A percentile compares a stretch with the other conserved stretches of the same genome.
Conservation (phyloP, 2,797 vertebrate species). For the Mallotus villosus region DNA sequence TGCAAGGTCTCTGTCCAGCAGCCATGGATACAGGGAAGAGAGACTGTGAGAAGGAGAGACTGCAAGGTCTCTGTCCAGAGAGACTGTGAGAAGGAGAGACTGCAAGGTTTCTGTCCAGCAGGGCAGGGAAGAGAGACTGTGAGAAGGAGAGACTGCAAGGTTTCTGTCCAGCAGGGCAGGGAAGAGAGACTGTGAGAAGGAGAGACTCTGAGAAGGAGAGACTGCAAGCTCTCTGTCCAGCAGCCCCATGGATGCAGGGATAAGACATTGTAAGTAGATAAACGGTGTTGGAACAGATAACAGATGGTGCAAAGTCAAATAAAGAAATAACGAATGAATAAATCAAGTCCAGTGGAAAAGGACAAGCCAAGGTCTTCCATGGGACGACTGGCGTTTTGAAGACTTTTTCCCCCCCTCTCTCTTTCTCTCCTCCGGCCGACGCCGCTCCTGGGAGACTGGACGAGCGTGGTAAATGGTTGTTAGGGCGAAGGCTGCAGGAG, state of each 20-base stretch:
- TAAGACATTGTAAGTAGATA: neutral
- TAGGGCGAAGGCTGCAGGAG: constrained; percentile 50
- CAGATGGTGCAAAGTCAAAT: neutral
- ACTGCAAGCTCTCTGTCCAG: neutral
- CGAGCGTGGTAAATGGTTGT: constrained; percentile 58
- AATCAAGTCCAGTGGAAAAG: neutral
- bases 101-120: too few species aligned
- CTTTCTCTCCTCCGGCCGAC: neutral
- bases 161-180: too few species aligned
- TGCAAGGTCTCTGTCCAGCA: too few species aligned
- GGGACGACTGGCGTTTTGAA: neutral
- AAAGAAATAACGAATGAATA: neutral
- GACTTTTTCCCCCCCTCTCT: neutral
- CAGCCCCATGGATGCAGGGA: neutral
- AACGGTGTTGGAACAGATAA: neutral
- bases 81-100: too few species aligned
- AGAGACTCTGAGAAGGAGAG: neutral
- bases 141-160: too few species aligned
- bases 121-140: too few species aligned
- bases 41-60: too few species aligned
- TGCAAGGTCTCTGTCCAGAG: too few species aligned
- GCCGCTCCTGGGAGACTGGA: constrained; percentile 39
- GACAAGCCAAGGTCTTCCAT: neutral
- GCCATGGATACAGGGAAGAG: too few species aligned
- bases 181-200: too few species aligned